Conservation (phyloP, 1,140 invertebrate genomes). For the Drosophila suzukii region DNA sequence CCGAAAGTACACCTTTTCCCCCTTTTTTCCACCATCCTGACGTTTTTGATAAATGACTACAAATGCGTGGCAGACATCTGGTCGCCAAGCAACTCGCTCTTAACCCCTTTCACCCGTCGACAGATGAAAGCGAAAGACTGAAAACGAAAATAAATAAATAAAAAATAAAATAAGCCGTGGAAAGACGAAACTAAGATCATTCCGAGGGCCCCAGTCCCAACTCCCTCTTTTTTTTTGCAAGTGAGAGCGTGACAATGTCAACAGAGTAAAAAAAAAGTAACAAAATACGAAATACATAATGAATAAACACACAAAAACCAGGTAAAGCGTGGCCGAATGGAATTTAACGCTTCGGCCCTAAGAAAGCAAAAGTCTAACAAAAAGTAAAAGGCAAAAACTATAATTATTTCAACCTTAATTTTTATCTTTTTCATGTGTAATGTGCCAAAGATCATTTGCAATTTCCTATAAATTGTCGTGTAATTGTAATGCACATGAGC, state of each 20-base stretch:
- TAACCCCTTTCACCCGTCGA: slow-evolving; percentile 14
- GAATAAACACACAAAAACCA: slow-evolving; percentile 28
- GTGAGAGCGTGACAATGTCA: slow-evolving; percentile 76
- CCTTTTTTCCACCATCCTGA: background rate
- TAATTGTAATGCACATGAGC: slow-evolving; percentile 24
- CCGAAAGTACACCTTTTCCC: slow-evolving; percentile 2
- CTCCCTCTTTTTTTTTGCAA: slow-evolving; percentile 5
- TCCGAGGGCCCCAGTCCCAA: slow-evolving; percentile 4
- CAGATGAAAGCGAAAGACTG: slow-evolving; percentile 59
- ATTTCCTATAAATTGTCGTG: slow-evolving; percentile 14
- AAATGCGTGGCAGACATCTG: slow-evolving; percentile 56
- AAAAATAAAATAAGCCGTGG: slow-evolving; percentile 22
- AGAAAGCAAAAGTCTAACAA: slow-evolving; percentile 31
- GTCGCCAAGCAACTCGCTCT: slow-evolving; percentile 13
- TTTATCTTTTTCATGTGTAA: slow-evolving; percentile 3
- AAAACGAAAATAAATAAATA: slow-evolving; percentile 17
- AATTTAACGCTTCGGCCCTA: slow-evolving; percentile 48
- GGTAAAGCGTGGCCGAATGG: slow-evolving; percentile 46
- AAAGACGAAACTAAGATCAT: slow-evolving; percentile 27
- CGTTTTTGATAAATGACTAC: slow-evolving; percentile 61
- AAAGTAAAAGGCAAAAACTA: slow-evolving; percentile 8
- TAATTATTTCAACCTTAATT: slow-evolving; percentile 1
- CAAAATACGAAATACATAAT: slow-evolving; percentile 17
- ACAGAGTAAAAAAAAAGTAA: slow-evolving; percentile 22
- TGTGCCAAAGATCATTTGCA: slow-evolving; percentile 52